A percentile compares a stretch with the other conserved stretches of the same genome.
These are phyloP conservation scores for Euspilapteryx auroguttella DNA, from an alignment of 2,888 invertebrate species.

Conservation along the genomic window DNA sequence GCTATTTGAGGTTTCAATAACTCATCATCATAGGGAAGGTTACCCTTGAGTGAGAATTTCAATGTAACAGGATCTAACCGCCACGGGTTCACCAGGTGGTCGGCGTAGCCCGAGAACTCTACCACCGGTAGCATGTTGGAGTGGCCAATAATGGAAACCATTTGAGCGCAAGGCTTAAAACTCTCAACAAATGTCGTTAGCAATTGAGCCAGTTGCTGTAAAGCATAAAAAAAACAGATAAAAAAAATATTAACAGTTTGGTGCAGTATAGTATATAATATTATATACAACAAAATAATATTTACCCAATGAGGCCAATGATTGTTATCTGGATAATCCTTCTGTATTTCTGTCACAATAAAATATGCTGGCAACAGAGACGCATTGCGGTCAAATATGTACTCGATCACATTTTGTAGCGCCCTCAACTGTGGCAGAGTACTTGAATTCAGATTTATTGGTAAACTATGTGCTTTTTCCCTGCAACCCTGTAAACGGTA, in stretches of 20 bases:
- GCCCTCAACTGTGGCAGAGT: conserved; percentile 81
- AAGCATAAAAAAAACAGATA: conserved; percentile 11
- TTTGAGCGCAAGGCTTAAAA: conserved; percentile 91
- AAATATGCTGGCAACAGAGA: conserved; percentile 93
- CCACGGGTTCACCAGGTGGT: conserved; percentile 91
- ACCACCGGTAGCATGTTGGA: conserved; percentile 92
- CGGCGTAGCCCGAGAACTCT: conserved; percentile 89
- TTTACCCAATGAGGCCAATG: conserved; percentile 91
- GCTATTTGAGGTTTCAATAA: conserved; percentile 86
- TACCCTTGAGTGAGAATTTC: conserved; percentile 64
- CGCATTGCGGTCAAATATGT: conserved; percentile 90
- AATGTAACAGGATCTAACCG: conserved; percentile 83
- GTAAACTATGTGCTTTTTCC: conserved; percentile 85
- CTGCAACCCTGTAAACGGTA: conserved; percentile 69
- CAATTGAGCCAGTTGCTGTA: conserved; percentile 80
- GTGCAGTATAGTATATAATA: conserved; percentile 1
- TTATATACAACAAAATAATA: too few relatives aligned
- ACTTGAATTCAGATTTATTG: conserved; percentile 76
- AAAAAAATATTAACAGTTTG: background rate
- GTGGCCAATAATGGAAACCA: conserved; percentile 92
- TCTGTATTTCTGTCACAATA: conserved; percentile 92
- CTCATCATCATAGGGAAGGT: conserved; percentile 88
- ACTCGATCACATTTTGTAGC: conserved; percentile 78
- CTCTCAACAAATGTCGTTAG: conserved; percentile 90
- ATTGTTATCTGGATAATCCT: conserved; percentile 78